Percentiles rank a stretch among this genome's conserved stretches.
phyloP scores from a whole-genome alignment of 2,888 invertebrate species.

The Amiota communis region DNA sequence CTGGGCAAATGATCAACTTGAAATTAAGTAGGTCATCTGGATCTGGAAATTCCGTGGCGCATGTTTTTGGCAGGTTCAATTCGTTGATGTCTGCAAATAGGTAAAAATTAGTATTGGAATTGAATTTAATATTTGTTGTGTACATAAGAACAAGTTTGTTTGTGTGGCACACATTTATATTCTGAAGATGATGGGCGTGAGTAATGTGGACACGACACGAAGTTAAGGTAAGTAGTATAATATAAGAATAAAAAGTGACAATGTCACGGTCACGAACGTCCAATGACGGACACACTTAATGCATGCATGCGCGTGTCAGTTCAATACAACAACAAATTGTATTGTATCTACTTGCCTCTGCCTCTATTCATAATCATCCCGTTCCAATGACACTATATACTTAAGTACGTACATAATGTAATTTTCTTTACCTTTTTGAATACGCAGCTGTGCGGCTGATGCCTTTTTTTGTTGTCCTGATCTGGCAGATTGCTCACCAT shows the following conservation, averaged over 20 bases:
- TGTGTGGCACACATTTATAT: background rate
- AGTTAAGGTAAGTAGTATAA: background rate
- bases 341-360: too few species aligned
- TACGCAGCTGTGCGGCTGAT: conserved; percentile 96
- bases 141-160: too few species aligned
- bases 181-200: background rate
- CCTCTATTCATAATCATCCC: too few species aligned
- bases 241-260: conserved; percentile 23
- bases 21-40: conserved; percentile 96
- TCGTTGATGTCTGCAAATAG: conserved; percentile 93
- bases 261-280: conserved; percentile 17
- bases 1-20: conserved; percentile 95
- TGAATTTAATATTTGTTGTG: background rate
- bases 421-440: conserved; percentile 89
- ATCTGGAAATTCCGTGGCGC: conserved; percentile 96
- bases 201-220: background rate
- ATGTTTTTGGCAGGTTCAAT: conserved; percentile 96
- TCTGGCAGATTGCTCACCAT: conserved; percentile 89
- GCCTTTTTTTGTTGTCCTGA: conserved; percentile 90
- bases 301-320: conserved; percentile 18
- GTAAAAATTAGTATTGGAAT: background rate
- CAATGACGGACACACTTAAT: conserved; percentile 2
- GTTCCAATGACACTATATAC: background rate
- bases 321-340: background rate
- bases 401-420: background rate